Evolutionary conservation across 2,113 vertebrate genomes (phyloP).

Genomic region (Megaceryle torquata): DNA sequence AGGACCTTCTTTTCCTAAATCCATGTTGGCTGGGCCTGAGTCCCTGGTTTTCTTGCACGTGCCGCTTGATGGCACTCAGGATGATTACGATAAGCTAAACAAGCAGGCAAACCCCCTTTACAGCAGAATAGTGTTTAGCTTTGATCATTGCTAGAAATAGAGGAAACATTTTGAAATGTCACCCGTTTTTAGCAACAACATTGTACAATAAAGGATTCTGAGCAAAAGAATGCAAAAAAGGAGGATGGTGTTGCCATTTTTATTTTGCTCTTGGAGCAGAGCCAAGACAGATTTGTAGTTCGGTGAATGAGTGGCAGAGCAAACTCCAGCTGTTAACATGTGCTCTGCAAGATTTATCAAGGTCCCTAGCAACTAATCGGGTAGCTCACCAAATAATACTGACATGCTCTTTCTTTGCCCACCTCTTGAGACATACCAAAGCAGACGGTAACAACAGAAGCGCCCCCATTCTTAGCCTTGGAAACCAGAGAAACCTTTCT

Average conservation of each 20-base stretch:
- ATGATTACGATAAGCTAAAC: background rate
- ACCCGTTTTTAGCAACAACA: background rate
- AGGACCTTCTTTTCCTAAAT: too few species aligned
- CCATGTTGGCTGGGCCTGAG: too few species aligned
- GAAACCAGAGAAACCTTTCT: background rate
- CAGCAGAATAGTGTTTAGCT: background rate
- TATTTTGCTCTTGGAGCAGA: background rate
- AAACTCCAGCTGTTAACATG: conserved; percentile 2
- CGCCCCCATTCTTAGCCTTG: background rate
- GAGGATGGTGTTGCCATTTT: background rate
- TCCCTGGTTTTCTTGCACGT: too few species aligned
- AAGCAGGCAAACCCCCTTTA: background rate
- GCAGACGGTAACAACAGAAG: background rate
- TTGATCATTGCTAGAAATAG: background rate
- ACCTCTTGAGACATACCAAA: background rate
- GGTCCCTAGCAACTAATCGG: background rate
- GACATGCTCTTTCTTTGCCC: background rate
- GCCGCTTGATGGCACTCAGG: too few species aligned
- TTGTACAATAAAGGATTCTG: background rate
- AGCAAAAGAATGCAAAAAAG: rapidly evolving
- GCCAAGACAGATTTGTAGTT: background rate
- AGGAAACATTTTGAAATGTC: background rate
- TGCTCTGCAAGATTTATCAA: background rate
- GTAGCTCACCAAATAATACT: background rate
- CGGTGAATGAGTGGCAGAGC: background rate